Conservation (phyloP, 2,797 vertebrate species). For the Hozukius guyotensis region DNA sequence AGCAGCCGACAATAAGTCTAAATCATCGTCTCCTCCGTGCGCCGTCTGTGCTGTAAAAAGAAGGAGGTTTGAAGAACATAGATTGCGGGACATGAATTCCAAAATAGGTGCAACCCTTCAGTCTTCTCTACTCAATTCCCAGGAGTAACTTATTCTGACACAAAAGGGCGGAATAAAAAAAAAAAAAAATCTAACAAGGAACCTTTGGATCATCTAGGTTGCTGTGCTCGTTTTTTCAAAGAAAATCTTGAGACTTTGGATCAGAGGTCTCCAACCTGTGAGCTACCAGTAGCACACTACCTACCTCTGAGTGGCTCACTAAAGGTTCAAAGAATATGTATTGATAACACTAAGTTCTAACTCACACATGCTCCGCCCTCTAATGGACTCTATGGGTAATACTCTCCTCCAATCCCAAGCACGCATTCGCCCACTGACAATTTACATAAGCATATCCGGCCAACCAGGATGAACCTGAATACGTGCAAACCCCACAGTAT, state of each 20-base stretch:
- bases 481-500: background rate
- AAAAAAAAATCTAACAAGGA: constrained; percentile 10
- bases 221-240: background rate
- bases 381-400: too few species aligned
- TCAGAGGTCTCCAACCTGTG: background rate
- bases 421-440: too few species aligned
- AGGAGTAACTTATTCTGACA: constrained; percentile 7
- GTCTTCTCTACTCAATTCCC: constrained; percentile 27
- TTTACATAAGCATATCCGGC: background rate
- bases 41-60: constrained; percentile 6
- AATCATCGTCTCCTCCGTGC: background rate
- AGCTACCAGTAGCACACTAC: background rate
- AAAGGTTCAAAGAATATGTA: background rate
- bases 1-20: background rate
- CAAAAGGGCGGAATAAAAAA: constrained; percentile 19
- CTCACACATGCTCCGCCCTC: too few species aligned
- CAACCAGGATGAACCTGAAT: background rate
- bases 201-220: background rate
- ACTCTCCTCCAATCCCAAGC: too few species aligned
- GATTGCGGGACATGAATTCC: constrained; percentile 3
- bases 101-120: constrained; percentile 38
- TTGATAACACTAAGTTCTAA: background rate
- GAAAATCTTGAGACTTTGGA: background rate
- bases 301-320: background rate
- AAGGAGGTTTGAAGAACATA: background rate